Evolutionary conservation across 2,113 vertebrate species (phyloP), one percentile per base, ranked within the genome.

Genomic region (Bombycilla garrulus): DNA sequence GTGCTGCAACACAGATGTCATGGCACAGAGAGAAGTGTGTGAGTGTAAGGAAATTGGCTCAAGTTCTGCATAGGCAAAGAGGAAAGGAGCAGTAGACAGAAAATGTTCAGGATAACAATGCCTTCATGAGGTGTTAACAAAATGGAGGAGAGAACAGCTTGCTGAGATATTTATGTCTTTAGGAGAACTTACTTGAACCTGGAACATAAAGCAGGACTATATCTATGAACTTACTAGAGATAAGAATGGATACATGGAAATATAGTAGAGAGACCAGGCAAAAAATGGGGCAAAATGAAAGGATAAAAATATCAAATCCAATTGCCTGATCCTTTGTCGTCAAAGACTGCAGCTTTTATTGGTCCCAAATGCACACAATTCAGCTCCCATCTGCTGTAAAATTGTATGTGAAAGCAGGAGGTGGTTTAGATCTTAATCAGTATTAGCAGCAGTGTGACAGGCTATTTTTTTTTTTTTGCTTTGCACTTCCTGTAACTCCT

Each of bases 381-480:
- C 77, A 57, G 4, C 11, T 88, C n/a, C 36, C 53, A 19, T 80
- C 42, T 90, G 16, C 23, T 69, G 50, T 76, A 82, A 80, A 79
- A 53, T 64, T 96, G 64, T 76, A 69, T 86, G 61, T 74, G 91
- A 93, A 95, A 95, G 20, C 8, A 26, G 66, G 88, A 61, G 51
- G 35, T 26, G 10, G 64, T 93, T 94, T 85, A 67, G 62, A 96
- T 78, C 87, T 94, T 97, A 97, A 98, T 97, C 95, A 94, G 54
- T 96, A 97, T 96, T 97, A 98, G 82, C 97, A 97, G 90, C 72
- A 93, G 24, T 76, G 82, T 95, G 97, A 97, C 86, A 96, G 93
- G 71, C 78, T 96, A 84, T 93, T 93, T 96, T 97, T 62, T 96
- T 97, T 62, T 70, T 97, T 97, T 96, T 93, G 66, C 79, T 90